Conservation (phyloP, 2,888 invertebrate species). For the Trissonchulus sp. region DNA sequence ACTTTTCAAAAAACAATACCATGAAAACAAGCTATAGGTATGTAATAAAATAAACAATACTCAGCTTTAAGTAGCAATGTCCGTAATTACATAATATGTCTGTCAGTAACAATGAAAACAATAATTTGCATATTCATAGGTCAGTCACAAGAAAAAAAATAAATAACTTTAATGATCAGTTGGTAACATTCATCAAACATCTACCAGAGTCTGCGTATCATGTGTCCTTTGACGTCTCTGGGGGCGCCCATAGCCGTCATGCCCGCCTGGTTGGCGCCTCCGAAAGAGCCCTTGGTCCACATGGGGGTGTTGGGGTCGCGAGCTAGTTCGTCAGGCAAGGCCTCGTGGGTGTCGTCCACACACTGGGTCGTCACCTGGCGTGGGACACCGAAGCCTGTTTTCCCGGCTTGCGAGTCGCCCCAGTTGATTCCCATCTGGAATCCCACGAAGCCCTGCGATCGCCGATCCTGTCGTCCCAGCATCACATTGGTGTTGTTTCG, state of each 20-base stretch:
- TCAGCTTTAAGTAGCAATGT: too few species aligned
- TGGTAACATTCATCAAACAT: too few species aligned
- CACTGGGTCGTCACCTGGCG: slow-evolving; percentile 45
- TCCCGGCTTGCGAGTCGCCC: slow-evolving; percentile 58
- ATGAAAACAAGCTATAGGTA: too few species aligned
- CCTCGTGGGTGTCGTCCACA: slow-evolving; percentile 45
- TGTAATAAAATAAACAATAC: too few species aligned
- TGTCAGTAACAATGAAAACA: too few species aligned
- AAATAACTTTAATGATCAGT: too few species aligned
- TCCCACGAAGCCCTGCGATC: slow-evolving; percentile 54
- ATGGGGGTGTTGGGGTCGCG: slow-evolving; percentile 50
- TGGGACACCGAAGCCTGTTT: slow-evolving; percentile 58
- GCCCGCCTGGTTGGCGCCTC: slow-evolving; percentile 49
- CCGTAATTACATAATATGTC: too few species aligned
- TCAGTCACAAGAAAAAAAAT: too few species aligned
- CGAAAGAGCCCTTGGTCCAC: slow-evolving; percentile 46
- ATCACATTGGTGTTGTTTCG: slow-evolving; percentile 47
- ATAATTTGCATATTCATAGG: too few species aligned
- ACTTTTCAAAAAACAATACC: too few species aligned
- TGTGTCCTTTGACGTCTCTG: slow-evolving; percentile 49
- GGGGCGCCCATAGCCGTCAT: slow-evolving; percentile 51
- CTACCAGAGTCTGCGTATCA: slow-evolving; percentile 45
- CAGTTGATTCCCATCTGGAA: slow-evolving; percentile 59
- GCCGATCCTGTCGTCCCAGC: slow-evolving; percentile 45
- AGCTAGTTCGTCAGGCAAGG: slow-evolving; percentile 49